Base-by-base conservation (phyloP, 2,888 invertebrate species). In the Lithophane leautieri region DNA sequence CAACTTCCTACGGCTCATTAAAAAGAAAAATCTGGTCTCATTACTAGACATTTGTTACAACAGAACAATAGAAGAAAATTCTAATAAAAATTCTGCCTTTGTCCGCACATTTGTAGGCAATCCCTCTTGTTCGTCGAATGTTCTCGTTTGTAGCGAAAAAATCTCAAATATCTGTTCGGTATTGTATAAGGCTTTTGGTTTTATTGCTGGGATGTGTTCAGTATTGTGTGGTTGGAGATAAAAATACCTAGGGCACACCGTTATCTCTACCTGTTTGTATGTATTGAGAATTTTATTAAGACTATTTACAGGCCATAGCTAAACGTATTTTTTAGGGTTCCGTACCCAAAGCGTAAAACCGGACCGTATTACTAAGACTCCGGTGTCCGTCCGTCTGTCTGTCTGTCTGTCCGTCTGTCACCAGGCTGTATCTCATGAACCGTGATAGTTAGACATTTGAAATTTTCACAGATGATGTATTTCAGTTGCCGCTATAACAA, bases 21-120 rank as follows among this genome's bases (percentile, higher is more conserved):
- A 82, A 83, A 73, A 80, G 83, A 83, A 70, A 83, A 74, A 84
- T 83, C 60, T 44, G 63, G 61, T 62, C 71, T 76, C 73, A 74
- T 86, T 76, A 79, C 73, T 61, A 74, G 74, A 74, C 67, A 86
- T 84, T 83, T 79, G 75, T 84, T 62, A 65, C 74, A 63, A 28
- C 69, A 67, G 78, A 76, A 85, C 73, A 85, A 87, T 85, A 73
- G 66, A 69, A 73, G 52, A 70, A 70, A 14, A 75, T 72, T 85
- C 78, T 85, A 78, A 85, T 85, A 82, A 85, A 83, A 83, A 85
- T 77, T 62, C 73, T 71, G 69, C 47, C 77, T 84, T 78, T 81
- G 87, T 76, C 70, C 76, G 76, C 28, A 66, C 58, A 60, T 79
- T 68, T 75, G 65, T 73, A 42, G 70, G 68, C 70, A 72, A 79